These are phyloP conservation scores for human (Homo sapiens) DNA, from an alignment of 2,113 vertebrate species.

Conservation along the genomic window DNA sequence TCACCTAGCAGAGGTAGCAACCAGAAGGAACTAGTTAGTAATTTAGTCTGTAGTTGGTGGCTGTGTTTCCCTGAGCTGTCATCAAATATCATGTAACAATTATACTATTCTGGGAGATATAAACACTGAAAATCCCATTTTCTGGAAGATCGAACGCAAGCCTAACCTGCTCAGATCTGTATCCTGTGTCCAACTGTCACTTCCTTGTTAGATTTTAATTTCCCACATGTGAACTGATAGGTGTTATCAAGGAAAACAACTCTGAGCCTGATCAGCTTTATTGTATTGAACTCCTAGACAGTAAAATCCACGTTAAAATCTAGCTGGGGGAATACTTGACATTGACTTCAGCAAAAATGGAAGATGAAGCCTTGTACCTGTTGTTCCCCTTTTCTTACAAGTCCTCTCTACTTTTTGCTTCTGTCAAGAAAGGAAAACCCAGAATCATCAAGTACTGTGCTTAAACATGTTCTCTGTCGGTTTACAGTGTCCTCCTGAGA, in stretches of 20 bases:
- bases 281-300: slow-evolving; percentile 27
- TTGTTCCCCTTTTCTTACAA: not conserved
- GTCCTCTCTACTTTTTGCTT: not conserved
- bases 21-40: slow-evolving; percentile 82
- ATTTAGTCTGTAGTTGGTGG: slow-evolving; percentile 74
- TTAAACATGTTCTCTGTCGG: not conserved
- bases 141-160: slow-evolving; percentile 75
- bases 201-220: slow-evolving; percentile 53
- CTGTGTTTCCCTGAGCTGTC: slow-evolving; percentile 80
- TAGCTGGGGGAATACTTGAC: not conserved
- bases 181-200: not conserved
- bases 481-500: not conserved
- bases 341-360: slow-evolving; percentile 22
- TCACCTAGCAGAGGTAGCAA: slow-evolving; percentile 78
- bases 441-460: not conserved
- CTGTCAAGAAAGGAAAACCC: not conserved
- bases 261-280: slow-evolving; percentile 32
- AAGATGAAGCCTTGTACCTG: not conserved
- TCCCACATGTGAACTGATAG: slow-evolving; percentile 42
- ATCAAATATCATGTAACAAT: slow-evolving; percentile 82
- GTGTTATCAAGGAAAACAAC: not conserved
- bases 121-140: slow-evolving; percentile 77
- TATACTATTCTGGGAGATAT: slow-evolving; percentile 76
- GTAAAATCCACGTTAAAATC: slow-evolving; percentile 54
- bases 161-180: slow-evolving; percentile 61